Percentiles rank a stretch among this genome's conserved stretches.
phyloP scores from a whole-genome alignment of 2,888 invertebrate genomes.

The Empis stercorea region DNA sequence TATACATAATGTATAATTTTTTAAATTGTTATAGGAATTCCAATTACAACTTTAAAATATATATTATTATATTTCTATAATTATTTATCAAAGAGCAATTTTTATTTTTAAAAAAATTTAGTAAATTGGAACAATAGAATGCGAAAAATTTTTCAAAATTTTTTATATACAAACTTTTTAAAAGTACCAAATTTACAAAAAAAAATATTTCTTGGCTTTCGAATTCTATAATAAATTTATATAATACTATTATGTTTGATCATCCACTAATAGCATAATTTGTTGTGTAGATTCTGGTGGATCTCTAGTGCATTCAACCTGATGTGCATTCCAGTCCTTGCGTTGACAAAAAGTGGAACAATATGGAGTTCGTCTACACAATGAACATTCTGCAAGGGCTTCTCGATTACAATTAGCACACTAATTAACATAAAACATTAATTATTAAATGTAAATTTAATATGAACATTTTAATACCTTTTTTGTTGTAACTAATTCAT shows the following conservation, averaged over 20 bases:
- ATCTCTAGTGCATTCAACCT: conserved; percentile 66
- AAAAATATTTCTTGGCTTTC: no score
- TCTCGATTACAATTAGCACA: conserved; percentile 84
- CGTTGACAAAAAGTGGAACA: conserved; percentile 84
- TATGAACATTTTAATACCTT: conserved; percentile 42
- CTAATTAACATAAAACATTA: conserved; percentile 32
- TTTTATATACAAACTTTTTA: no score
- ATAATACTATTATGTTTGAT: conserved; percentile 37
- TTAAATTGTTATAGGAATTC: no score
- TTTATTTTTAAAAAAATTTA: no score
- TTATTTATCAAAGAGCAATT: no score
- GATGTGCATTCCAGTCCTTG: conserved; percentile 79
- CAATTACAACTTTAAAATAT: no score
- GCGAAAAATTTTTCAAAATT: no score
- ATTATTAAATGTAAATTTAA: conserved; percentile 13
- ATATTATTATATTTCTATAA: no score
- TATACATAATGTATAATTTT: no score
- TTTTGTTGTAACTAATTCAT: conserved; percentile 54
- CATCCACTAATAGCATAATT: conserved; percentile 77
- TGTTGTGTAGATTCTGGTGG: conserved; percentile 61
- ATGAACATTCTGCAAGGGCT: conserved; percentile 74
- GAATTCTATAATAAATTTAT: no score
- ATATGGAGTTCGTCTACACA: conserved; percentile 75
- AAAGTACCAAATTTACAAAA: no score
- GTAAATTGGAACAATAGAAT: no score